phyloP scores from a whole-genome alignment of 2,113 vertebrate species.

The Grammomys surdaster region DNA sequence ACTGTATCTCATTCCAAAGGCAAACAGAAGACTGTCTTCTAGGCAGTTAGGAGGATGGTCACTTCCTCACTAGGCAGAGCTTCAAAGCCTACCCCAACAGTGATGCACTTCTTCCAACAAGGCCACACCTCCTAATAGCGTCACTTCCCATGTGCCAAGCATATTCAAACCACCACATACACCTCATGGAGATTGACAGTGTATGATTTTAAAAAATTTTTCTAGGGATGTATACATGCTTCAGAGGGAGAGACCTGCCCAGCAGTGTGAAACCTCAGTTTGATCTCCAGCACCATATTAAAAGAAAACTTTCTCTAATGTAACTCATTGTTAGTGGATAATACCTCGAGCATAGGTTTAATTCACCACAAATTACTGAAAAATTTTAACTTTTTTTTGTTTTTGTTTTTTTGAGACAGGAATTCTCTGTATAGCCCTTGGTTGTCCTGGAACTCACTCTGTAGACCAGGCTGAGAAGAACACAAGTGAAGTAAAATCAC shows the following conservation, averaged over 20 bases:
- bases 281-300: not conserved
- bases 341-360: constrained; percentile 30
- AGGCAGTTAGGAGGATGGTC: too few species aligned
- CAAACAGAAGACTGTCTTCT: too few species aligned
- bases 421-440: not conserved
- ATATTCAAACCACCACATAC: too few species aligned
- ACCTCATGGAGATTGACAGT: constrained; percentile 12
- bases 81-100: too few species aligned
- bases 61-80: too few species aligned
- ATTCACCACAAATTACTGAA: constrained; percentile 43
- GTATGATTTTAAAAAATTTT: not conserved
- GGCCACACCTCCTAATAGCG: too few species aligned
- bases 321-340: constrained; percentile 40
- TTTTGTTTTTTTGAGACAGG: not conserved
- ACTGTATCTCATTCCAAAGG: too few species aligned
- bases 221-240: not conserved
- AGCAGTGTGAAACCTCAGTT: not conserved
- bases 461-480: not conserved
- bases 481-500: constrained; percentile 9
- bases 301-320: not conserved
- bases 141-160: too few species aligned
- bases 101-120: too few species aligned
- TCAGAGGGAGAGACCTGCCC: not conserved
- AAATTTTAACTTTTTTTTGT: not conserved
- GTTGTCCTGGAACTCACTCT: not conserved